Evolutionary conservation across 2,888 invertebrate species (phyloP).

Genomic region (Cryptocephalus primarius): DNA sequence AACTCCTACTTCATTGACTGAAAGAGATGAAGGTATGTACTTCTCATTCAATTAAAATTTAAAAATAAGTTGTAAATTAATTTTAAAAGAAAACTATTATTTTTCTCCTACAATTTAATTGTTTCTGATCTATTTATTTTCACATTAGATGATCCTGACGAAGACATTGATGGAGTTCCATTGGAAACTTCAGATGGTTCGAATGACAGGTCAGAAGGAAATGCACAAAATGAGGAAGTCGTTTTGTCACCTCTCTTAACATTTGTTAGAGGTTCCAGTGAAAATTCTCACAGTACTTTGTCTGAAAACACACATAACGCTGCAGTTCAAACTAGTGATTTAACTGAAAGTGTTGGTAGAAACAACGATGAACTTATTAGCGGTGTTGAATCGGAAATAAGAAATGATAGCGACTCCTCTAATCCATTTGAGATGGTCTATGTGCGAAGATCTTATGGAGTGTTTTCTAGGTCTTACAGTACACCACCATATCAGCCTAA

Average conservation of each 20-base stretch:
- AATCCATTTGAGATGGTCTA: constrained; percentile 16
- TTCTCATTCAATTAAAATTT: too few relatives aligned
- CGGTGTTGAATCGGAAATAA: constrained; percentile 17
- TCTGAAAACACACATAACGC: constrained; percentile 16
- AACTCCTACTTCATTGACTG: too few relatives aligned
- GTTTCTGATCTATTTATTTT: too few relatives aligned
- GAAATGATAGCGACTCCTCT: constrained; percentile 16
- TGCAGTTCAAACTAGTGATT: constrained; percentile 15
- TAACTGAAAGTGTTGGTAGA: constrained; percentile 11
- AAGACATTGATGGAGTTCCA: constrained; percentile 26
- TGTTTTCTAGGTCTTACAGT: constrained; percentile 8
- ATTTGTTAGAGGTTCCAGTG: constrained; percentile 12
- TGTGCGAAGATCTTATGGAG: constrained; percentile 2
- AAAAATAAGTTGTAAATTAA: too few relatives aligned
- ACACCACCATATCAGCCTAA: constrained; percentile 7
- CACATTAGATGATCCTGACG: constrained; percentile 8
- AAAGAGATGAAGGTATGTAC: too few relatives aligned
- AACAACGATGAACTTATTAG: constrained; percentile 13
- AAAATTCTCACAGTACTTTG: constrained; percentile 13
- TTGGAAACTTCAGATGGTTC: constrained; percentile 18
- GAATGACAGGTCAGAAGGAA: constrained; percentile 14
- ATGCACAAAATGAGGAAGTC: constrained; percentile 13
- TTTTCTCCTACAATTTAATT: too few relatives aligned
- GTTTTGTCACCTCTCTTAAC: constrained; percentile 16
- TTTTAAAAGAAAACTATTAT: too few relatives aligned